Percentiles rank a stretch among this genome's conserved stretches.
These are phyloP conservation scores for Syritta pipiens DNA, from an alignment of 2,888 invertebrate genomes.

Conservation along the genomic window DNA sequence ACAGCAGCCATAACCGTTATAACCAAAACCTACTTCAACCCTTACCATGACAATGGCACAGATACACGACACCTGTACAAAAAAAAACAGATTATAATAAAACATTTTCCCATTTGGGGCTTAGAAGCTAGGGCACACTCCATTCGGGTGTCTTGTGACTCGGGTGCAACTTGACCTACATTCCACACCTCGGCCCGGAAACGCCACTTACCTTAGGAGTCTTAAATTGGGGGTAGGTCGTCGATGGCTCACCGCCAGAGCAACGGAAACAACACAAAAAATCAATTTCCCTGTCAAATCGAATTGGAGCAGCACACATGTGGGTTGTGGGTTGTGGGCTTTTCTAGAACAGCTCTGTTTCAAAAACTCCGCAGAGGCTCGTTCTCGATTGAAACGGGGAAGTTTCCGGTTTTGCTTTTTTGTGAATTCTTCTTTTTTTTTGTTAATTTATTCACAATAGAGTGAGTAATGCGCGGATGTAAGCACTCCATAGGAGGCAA, in stretches of 20 bases:
- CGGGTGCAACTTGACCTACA: constrained; percentile 66
- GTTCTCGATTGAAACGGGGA: constrained; percentile 17
- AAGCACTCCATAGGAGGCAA: neutral
- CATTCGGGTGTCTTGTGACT: constrained; percentile 27
- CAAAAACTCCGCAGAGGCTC: constrained; percentile 33
- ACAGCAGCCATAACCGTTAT: too few species aligned
- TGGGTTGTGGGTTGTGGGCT: constrained; percentile 2
- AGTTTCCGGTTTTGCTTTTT: constrained; percentile 33
- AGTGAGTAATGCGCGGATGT: neutral
- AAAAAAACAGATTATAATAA: constrained; percentile 11
- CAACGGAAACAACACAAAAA: too few species aligned
- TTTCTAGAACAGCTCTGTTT: constrained; percentile 23
- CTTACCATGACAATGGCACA: constrained; percentile 51
- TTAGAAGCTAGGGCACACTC: too few species aligned
- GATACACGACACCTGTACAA: constrained; percentile 17
- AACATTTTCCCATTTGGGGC: too few species aligned
- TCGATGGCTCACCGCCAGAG: too few species aligned
- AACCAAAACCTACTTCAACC: neutral
- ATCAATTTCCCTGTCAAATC: constrained; percentile 61
- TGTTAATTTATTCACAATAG: constrained; percentile 21
- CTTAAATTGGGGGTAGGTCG: constrained; percentile 58
- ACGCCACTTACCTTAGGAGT: constrained; percentile 20
- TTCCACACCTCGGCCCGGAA: constrained; percentile 23
- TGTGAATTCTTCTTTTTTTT: too few species aligned
- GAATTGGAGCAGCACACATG: too few species aligned